phyloP scores from a whole-genome alignment of 1,140 invertebrate genomes.

The Leptonema lineaticorne region DNA sequence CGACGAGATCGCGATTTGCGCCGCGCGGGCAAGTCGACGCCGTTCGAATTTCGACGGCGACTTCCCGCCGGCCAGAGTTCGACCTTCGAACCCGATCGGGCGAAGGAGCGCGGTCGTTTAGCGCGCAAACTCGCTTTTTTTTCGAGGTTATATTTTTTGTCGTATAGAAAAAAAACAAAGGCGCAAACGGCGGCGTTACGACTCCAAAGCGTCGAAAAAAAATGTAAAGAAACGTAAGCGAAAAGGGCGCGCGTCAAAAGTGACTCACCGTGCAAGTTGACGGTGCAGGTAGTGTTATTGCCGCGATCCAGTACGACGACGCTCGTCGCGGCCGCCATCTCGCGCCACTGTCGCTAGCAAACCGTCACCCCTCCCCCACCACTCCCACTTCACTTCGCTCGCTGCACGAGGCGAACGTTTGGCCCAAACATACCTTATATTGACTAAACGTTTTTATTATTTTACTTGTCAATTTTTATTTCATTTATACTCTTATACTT shows the following conservation, averaged over 20 bases:
- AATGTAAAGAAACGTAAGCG: neutral
- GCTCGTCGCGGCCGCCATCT: constrained; percentile 84
- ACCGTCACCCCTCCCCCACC: neutral
- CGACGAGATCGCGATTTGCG: neutral
- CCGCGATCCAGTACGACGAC: constrained; percentile 90
- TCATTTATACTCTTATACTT: no score
- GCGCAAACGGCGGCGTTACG: neutral
- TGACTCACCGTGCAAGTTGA: constrained; percentile 81
- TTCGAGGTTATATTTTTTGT: constrained; percentile 42
- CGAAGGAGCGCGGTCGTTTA: neutral
- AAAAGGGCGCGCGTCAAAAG: neutral
- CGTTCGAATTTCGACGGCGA: neutral
- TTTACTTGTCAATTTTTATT: no score
- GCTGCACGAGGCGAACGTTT: neutral
- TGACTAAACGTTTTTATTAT: neutral
- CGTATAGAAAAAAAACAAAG: constrained; percentile 33
- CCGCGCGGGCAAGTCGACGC: neutral
- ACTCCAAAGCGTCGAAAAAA: neutral
- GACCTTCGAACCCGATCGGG: neutral
- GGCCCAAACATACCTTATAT: neutral
- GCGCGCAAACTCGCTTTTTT: constrained; percentile 30
- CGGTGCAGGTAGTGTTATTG: constrained; percentile 93
- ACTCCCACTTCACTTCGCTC: neutral
- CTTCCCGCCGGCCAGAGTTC: neutral
- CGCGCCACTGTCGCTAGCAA: constrained; percentile 27